Percentiles rank a stretch among this genome's conserved stretches.
Conservation (phyloP, 2,888 invertebrate species). For the Tachina grossa region DNA sequence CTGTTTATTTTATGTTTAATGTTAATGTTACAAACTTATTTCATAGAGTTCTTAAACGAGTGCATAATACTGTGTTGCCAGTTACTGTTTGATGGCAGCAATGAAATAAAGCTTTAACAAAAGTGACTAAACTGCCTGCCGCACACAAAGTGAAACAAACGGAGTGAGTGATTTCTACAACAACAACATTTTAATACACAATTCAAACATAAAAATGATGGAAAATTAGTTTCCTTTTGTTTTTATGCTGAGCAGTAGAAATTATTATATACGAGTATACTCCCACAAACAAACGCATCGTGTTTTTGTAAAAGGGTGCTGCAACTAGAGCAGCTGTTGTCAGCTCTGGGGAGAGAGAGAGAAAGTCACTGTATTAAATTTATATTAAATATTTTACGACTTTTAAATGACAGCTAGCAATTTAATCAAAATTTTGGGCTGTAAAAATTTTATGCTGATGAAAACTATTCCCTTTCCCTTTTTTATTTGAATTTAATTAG, state of each 20-base stretch:
- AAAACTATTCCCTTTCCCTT: constrained; percentile 14
- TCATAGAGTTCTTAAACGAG: constrained; percentile 9
- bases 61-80: constrained; percentile 2
- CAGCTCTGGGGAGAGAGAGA: neutral
- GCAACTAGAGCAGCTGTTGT: constrained; percentile 42
- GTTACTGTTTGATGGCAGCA: constrained; percentile 7
- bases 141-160: neutral
- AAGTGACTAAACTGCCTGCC: neutral
- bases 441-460: constrained; percentile 68
- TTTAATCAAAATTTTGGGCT: constrained; percentile 61
- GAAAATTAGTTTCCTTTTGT: constrained; percentile 49
- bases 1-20: neutral
- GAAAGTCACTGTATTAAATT: constrained; percentile 3
- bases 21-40: constrained; percentile 16
- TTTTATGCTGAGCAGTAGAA: neutral
- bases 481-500: neutral
- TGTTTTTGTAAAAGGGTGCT: neutral
- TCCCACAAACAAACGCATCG: neutral
- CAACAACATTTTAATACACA: constrained; percentile 9
- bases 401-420: constrained; percentile 63
- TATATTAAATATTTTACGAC: constrained; percentile 68
- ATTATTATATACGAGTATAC: neutral
- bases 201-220: constrained; percentile 50
- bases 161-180: constrained; percentile 35
- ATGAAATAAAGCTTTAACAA: neutral